Percentiles rank a stretch among this genome's conserved stretches.
Conservation (phyloP, 2,888 invertebrate species). For the Chesias legatella region DNA sequence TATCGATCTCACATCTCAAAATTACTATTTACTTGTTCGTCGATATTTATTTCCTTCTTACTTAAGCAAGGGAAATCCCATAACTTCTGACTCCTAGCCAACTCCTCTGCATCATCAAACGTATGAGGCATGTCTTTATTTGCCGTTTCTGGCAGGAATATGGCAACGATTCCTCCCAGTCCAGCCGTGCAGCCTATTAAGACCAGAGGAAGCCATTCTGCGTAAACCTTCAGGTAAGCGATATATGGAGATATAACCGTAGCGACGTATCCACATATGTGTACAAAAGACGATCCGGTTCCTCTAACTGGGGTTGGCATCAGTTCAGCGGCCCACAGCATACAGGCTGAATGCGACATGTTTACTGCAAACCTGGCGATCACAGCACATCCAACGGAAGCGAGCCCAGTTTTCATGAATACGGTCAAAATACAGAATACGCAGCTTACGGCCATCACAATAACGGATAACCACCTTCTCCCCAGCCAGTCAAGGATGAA, state of each 20-base stretch:
- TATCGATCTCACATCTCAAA: slow-evolving; percentile 28
- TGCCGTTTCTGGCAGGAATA: slow-evolving; percentile 59
- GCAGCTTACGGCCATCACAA: slow-evolving; percentile 39
- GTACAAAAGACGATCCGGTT: slow-evolving; percentile 47
- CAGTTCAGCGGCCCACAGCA: slow-evolving; percentile 58
- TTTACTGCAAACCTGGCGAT: slow-evolving; percentile 53
- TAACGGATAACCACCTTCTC: slow-evolving; percentile 47
- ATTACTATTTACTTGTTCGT: slow-evolving; percentile 28
- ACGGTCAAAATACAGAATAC: slow-evolving; percentile 45
- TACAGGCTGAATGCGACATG: slow-evolving; percentile 42
- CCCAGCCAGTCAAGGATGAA: slow-evolving; percentile 54
- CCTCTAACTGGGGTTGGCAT: slow-evolving; percentile 53
- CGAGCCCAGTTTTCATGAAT: slow-evolving; percentile 39
- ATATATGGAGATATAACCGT: slow-evolving; percentile 54
- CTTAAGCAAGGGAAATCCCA: slow-evolving; percentile 50
- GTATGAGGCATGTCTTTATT: slow-evolving; percentile 60
- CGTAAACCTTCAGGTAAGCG: slow-evolving; percentile 49
- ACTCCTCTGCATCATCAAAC: slow-evolving; percentile 56
- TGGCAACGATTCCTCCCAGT: slow-evolving; percentile 37
- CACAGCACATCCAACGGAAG: slow-evolving; percentile 46
- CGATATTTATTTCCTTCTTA: slow-evolving; percentile 22
- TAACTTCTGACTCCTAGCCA: slow-evolving; percentile 43
- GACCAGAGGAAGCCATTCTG: slow-evolving; percentile 52
- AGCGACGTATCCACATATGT: slow-evolving; percentile 50
- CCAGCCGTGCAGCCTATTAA: slow-evolving; percentile 42